Evolutionary conservation across 1,140 invertebrate genomes (phyloP).

Genomic region (Matsumurasca onukii): DNA sequence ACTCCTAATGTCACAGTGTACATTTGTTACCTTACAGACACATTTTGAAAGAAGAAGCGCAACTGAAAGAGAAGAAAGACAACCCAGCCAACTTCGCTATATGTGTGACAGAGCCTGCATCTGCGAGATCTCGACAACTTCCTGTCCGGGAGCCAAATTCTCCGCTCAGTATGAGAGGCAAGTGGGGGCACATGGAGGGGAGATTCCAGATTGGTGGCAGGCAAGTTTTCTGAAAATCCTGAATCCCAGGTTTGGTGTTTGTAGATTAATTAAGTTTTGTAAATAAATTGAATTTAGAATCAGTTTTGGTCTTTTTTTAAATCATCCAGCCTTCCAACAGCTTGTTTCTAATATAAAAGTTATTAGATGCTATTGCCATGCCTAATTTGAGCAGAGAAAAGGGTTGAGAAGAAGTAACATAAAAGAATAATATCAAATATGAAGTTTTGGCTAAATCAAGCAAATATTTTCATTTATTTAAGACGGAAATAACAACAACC

Average conservation of each 20-base stretch:
- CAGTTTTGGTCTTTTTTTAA: too few relatives aligned
- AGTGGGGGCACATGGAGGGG: conserved; percentile 52
- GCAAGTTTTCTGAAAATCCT: neutral
- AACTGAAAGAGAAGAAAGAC: conserved; percentile 69
- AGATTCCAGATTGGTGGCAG: too few relatives aligned
- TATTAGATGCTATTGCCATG: too few relatives aligned
- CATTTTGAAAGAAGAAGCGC: conserved; percentile 60
- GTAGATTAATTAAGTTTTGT: neutral
- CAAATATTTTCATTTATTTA: too few relatives aligned
- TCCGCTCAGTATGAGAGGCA: conserved; percentile 82
- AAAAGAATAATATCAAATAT: too few relatives aligned
- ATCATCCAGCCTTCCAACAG: too few relatives aligned
- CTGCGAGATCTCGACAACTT: conserved; percentile 89
- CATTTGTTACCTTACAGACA: conserved; percentile 53
- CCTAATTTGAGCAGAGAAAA: too few relatives aligned
- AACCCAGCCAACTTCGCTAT: conserved; percentile 93
- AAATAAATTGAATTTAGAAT: neutral
- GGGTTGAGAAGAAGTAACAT: too few relatives aligned
- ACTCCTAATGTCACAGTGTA: neutral
- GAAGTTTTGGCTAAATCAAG: too few relatives aligned
- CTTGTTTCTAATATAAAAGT: too few relatives aligned
- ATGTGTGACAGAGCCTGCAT: conserved; percentile 85
- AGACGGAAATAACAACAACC: too few relatives aligned
- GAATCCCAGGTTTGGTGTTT: neutral
- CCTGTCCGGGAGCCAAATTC: conserved; percentile 83